Evolutionary conservation across 2,888 invertebrate genomes (phyloP).

Genomic region (Acanthacorydalis orientalis): DNA sequence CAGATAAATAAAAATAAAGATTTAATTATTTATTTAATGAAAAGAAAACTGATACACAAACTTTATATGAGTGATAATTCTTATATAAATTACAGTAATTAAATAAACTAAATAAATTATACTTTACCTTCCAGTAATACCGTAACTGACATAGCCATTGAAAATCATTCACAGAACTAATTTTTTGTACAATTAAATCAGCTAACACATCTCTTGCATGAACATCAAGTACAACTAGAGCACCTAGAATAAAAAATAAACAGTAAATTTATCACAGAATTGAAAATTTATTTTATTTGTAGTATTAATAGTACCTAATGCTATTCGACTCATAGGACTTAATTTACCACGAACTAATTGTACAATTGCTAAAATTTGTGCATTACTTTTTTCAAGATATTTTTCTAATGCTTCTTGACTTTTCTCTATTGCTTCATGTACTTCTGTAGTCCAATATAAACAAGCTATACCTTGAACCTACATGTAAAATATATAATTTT

Average conservation of each 20-base stretch:
- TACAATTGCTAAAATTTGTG: slow-evolving; percentile 68
- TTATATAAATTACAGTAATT: neutral
- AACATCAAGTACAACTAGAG: slow-evolving; percentile 81
- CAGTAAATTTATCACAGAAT: neutral
- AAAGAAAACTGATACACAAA: too few relatives aligned
- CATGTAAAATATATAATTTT: too few relatives aligned
- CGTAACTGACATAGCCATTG: slow-evolving; percentile 80
- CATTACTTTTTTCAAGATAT: slow-evolving; percentile 55
- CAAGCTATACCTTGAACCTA: slow-evolving; percentile 65
- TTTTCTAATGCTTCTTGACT: slow-evolving; percentile 35
- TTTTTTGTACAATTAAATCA: slow-evolving; percentile 44
- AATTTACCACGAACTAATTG: slow-evolving; percentile 72
- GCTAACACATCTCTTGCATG: slow-evolving; percentile 79
- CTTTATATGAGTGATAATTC: too few relatives aligned
- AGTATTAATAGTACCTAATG: slow-evolving; percentile 41
- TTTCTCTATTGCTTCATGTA: slow-evolving; percentile 55
- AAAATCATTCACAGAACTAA: slow-evolving; percentile 63
- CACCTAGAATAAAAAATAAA: slow-evolving; percentile 33
- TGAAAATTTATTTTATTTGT: neutral
- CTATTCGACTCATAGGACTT: slow-evolving; percentile 71
- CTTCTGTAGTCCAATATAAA: slow-evolving; percentile 80
- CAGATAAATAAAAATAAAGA: too few relatives aligned
- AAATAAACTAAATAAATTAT: neutral
- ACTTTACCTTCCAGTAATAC: slow-evolving; percentile 63
- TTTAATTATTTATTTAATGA: too few relatives aligned